Evolutionary conservation across 2,888 invertebrate species (phyloP).

Genomic region (Epiblema foenella): DNA sequence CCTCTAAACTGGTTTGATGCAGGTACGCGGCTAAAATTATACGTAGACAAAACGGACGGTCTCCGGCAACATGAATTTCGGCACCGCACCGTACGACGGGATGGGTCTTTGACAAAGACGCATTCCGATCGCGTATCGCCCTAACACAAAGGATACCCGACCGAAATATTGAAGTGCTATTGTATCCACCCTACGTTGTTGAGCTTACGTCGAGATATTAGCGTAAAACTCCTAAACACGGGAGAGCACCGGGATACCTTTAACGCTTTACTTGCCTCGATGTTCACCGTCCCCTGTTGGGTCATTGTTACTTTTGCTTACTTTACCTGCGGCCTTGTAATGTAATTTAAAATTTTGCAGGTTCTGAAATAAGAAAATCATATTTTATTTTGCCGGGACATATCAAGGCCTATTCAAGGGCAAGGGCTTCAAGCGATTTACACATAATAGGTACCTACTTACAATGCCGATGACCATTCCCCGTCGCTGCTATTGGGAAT

Average conservation of each 20-base stretch:
- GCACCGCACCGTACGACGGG: slow-evolving; percentile 64
- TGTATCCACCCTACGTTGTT: slow-evolving; percentile 36
- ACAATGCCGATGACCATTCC: slow-evolving; percentile 53
- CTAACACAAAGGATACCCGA: slow-evolving; percentile 56
- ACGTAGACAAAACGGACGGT: slow-evolving; percentile 72
- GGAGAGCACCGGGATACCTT: slow-evolving; percentile 28
- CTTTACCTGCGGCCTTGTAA: neutral
- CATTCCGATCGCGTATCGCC: slow-evolving; percentile 70
- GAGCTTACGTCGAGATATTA: slow-evolving; percentile 40
- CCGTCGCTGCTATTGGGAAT: slow-evolving; percentile 58
- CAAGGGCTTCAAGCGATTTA: slow-evolving; percentile 44
- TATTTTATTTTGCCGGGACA: slow-evolving; percentile 11
- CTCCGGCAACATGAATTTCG: slow-evolving; percentile 65
- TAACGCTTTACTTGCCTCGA: slow-evolving; percentile 35
- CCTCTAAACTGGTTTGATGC: slow-evolving; percentile 76
- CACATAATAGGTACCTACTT: slow-evolving; percentile 47
- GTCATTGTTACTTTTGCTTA: slow-evolving; percentile 31
- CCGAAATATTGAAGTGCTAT: slow-evolving; percentile 44
- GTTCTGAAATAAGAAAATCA: slow-evolving; percentile 12
- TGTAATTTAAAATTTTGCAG: slow-evolving; percentile 17
- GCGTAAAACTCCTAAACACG: slow-evolving; percentile 36
- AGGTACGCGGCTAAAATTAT: slow-evolving; percentile 80
- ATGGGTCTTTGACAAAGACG: slow-evolving; percentile 70
- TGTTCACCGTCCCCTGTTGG: slow-evolving; percentile 25
- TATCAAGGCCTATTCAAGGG: slow-evolving; percentile 18